Evolutionary conservation across 2,797 vertebrate genomes (phyloP), one percentile per base, ranked within the genome.

Genomic region (Hylomyscus alleni): DNA sequence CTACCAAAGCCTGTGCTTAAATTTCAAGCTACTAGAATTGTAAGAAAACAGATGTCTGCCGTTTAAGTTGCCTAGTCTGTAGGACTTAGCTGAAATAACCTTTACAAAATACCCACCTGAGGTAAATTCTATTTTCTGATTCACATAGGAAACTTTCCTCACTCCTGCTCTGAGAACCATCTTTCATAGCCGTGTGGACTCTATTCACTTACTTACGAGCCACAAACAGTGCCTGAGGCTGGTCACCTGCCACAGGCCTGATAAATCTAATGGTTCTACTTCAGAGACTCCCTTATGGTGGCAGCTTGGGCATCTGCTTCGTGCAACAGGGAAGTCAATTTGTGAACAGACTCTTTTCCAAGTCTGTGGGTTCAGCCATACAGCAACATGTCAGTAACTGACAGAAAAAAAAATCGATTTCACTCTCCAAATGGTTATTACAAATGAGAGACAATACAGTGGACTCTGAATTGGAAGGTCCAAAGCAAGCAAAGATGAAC

Each of bases 1-100:
- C 1, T 47, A 40, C 8, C 6, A 1, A 58, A 15, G 31, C 1
- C 37, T 17, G 7, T 2, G 3, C 12, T 85, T 4, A 44, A n/a
- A 56, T 2, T 40, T 58, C n/a, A 0, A 20, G 34, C 40, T 90
- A 8, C 29, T 31, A 80, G 14, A 85, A 80, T 24, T n/a, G 19
- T 8, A n/a, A 91, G 47, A 31, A 56, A 58, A 82, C 6, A 8
- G 3, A 54, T 34, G 44, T 75, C 56, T 58, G n/a, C 14, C 29
- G 2, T 81, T 93, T 52, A 73, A 90, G 40, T 10, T n/a, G 31
- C 77, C 54, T 40, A 1, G 0, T 24, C 52, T 17, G 2, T 34
- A 44, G 4, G 1, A 14, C 8, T 29, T 50, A 11, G 24, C 56
- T 89, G 4, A 1, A 37, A 6, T 44, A 40, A 12, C 13, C 37